phyloP scores from a whole-genome alignment of 2,797 vertebrate species.

The Myiotriccus ornatus region DNA sequence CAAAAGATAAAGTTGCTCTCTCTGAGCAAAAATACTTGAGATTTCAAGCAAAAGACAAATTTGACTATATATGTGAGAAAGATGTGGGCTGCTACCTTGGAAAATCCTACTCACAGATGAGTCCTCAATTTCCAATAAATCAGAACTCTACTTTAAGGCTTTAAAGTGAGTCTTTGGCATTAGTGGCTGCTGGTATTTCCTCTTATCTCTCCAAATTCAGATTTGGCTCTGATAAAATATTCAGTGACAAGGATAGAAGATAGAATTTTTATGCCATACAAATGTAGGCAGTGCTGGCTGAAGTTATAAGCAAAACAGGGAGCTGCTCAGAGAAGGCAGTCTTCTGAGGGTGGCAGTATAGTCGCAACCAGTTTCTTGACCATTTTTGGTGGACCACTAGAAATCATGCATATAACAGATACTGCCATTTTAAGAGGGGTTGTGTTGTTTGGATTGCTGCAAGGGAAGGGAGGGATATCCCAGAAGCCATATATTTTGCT shows the following conservation, averaged over 20 bases:
- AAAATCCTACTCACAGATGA: not conserved
- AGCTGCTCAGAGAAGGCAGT: not conserved
- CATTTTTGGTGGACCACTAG: not conserved
- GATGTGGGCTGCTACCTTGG: not conserved
- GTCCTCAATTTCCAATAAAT: not conserved
- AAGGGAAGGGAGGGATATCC: not conserved
- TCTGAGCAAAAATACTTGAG: not conserved
- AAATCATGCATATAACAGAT: not conserved
- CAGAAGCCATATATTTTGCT: not conserved
- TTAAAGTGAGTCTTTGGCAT: not conserved
- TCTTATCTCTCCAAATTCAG: not conserved
- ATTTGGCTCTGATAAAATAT: not conserved
- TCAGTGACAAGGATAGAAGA: not conserved
- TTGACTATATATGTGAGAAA: not conserved
- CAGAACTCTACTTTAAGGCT: not conserved
- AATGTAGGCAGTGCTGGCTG: not conserved
- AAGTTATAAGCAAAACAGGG: not conserved
- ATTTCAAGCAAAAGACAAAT: not conserved
- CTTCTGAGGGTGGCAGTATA: not conserved
- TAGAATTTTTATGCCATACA: not conserved
- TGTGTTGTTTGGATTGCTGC: not conserved
- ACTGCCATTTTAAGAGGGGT: not conserved
- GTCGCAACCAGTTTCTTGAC: not conserved
- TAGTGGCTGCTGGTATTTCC: not conserved
- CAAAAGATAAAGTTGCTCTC: not conserved